Evolutionary conservation across 2,888 invertebrate genomes (phyloP).

Genomic region (Lumbricus terrestris): DNA sequence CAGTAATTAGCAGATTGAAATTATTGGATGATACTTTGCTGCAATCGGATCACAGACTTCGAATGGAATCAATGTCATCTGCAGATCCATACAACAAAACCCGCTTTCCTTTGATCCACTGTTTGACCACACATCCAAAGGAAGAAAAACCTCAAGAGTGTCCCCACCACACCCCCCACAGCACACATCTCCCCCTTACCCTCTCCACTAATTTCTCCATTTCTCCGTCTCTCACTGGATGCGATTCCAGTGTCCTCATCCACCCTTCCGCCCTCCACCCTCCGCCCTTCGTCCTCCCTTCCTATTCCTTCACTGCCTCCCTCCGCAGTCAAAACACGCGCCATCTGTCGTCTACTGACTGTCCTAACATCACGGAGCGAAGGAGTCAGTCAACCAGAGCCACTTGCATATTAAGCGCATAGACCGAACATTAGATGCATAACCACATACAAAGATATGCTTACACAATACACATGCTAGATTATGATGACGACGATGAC

Average conservation of each 20-base stretch:
- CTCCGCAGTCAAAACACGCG: background rate
- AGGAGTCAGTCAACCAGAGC: background rate
- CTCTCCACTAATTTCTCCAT: background rate
- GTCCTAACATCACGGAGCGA: background rate
- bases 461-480: background rate
- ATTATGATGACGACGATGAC: too few relatives aligned
- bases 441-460: background rate
- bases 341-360: background rate
- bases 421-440: background rate
- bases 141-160: background rate
- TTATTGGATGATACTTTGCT: background rate
- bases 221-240: background rate
- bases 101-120: background rate
- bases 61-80: background rate
- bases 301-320: background rate
- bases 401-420: background rate
- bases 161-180: background rate
- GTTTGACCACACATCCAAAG: background rate
- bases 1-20: constrained; percentile 3
- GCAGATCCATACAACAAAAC: background rate
- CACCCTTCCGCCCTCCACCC: background rate
- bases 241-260: background rate
- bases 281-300: background rate
- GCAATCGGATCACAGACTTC: background rate
- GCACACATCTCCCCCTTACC: background rate